Conservation (phyloP, 2,797 vertebrate species). For the Myotis daubentonii region DNA sequence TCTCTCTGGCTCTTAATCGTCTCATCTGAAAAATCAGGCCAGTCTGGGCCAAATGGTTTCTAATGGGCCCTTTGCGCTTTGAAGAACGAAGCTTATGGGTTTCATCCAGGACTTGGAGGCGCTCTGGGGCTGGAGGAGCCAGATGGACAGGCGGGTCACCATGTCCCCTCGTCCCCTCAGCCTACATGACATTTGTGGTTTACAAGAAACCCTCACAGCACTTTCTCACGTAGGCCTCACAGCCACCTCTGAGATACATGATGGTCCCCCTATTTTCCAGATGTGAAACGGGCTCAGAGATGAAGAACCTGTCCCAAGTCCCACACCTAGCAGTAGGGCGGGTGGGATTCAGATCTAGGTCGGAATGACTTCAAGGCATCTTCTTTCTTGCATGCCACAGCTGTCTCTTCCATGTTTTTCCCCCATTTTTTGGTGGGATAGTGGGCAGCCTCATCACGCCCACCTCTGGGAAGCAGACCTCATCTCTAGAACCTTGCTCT, state of each 20-base stretch:
- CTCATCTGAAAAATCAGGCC: background rate
- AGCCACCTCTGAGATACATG: accelerated
- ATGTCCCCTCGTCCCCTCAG: accelerated
- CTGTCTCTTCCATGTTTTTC: background rate
- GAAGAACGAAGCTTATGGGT: background rate
- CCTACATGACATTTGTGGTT: background rate
- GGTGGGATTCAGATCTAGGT: background rate
- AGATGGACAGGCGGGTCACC: accelerated
- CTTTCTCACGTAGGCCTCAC: background rate
- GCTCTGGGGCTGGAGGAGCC: background rate
- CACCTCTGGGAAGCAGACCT: background rate
- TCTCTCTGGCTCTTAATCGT: background rate
- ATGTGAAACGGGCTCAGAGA: background rate
- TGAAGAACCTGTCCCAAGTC: background rate
- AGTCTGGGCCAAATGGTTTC: background rate
- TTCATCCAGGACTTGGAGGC: background rate
- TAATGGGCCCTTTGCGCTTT: background rate
- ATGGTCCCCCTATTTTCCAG: background rate
- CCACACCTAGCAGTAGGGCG: background rate
- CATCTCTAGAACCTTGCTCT: background rate
- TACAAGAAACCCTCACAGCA: background rate
- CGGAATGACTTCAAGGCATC: accelerated
- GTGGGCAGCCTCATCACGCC: background rate
- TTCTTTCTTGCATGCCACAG: background rate
- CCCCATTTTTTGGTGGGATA: no score